Evolutionary conservation across 2,113 vertebrate genomes (phyloP).

Genomic region (Pagrus major): DNA sequence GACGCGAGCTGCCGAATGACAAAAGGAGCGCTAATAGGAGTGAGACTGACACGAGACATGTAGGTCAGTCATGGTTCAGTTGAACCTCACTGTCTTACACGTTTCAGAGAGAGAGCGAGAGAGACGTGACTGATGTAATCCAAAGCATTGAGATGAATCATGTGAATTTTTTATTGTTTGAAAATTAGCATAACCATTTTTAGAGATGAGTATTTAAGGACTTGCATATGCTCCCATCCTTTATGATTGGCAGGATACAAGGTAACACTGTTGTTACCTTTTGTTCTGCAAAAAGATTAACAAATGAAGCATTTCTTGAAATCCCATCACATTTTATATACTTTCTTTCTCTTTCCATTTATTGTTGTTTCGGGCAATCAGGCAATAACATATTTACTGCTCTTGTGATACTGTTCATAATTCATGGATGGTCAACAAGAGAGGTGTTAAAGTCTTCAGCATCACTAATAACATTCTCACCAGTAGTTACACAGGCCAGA

Average conservation of each 20-base stretch:
- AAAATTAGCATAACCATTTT: neutral
- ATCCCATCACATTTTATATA: neutral
- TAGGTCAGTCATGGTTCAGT: constrained; percentile 29
- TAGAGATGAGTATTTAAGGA: neutral
- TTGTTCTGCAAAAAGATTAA: neutral
- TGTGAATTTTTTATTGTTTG: neutral
- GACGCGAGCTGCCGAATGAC: constrained; percentile 13
- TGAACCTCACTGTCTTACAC: neutral
- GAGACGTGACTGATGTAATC: neutral
- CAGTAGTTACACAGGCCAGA: neutral
- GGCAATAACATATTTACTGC: neutral
- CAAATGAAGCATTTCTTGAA: neutral
- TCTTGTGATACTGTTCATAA: neutral
- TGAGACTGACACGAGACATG: neutral
- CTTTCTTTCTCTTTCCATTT: neutral
- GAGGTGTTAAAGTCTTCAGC: neutral
- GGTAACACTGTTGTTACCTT: neutral
- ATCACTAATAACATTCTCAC: neutral
- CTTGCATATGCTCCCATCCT: neutral
- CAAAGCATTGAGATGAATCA: neutral
- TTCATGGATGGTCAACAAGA: neutral
- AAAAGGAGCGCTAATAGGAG: constrained; percentile 7
- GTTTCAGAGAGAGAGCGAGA: neutral
- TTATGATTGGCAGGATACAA: neutral
- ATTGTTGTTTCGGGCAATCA: neutral